phyloP scores from a whole-genome alignment of 2,888 invertebrate species.

The Euzophera pinguis region DNA sequence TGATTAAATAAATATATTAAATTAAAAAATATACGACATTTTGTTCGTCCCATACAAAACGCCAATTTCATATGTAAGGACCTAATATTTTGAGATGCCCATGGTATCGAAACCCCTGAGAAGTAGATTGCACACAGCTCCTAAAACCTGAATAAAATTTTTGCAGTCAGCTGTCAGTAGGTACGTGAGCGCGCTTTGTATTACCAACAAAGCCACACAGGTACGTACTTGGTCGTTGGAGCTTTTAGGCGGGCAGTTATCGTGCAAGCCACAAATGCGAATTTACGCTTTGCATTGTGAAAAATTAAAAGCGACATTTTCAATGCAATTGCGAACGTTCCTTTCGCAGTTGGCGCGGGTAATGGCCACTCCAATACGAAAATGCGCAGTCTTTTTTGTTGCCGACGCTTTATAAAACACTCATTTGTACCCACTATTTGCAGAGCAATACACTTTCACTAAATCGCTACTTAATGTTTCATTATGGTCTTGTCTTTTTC shows the following conservation, averaged over 20 bases:
- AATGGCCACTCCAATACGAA: slow-evolving; percentile 75
- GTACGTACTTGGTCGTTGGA: slow-evolving; percentile 48
- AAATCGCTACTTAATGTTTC: slow-evolving; percentile 34
- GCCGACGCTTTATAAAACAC: slow-evolving; percentile 62
- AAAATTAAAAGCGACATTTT: slow-evolving; percentile 76
- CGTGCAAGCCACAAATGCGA: slow-evolving; percentile 65
- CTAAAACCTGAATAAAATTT: slow-evolving; percentile 47
- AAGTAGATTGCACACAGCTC: slow-evolving; percentile 28
- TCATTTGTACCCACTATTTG: slow-evolving; percentile 52
- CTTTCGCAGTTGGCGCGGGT: slow-evolving; percentile 65
- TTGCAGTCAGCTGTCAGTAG: slow-evolving; percentile 46
- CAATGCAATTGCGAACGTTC: slow-evolving; percentile 70
- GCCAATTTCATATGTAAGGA: too few species aligned
- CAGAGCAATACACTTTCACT: slow-evolving; percentile 38
- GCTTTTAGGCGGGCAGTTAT: slow-evolving; percentile 74
- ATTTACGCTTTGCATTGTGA: slow-evolving; percentile 74
- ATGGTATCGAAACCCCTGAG: not conserved
- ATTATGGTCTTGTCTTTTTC: slow-evolving; percentile 13
- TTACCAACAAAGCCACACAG: slow-evolving; percentile 60
- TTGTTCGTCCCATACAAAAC: too few species aligned
- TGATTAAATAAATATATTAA: too few species aligned
- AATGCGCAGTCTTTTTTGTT: slow-evolving; percentile 59
- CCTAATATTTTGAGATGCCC: too few species aligned
- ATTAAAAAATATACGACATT: too few species aligned
- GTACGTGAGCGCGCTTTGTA: slow-evolving; percentile 63